A percentile compares a stretch with the other conserved stretches of the same genome.
phyloP scores from a whole-genome alignment of 2,888 invertebrate genomes.

The Dermolepida albohirtum region DNA sequence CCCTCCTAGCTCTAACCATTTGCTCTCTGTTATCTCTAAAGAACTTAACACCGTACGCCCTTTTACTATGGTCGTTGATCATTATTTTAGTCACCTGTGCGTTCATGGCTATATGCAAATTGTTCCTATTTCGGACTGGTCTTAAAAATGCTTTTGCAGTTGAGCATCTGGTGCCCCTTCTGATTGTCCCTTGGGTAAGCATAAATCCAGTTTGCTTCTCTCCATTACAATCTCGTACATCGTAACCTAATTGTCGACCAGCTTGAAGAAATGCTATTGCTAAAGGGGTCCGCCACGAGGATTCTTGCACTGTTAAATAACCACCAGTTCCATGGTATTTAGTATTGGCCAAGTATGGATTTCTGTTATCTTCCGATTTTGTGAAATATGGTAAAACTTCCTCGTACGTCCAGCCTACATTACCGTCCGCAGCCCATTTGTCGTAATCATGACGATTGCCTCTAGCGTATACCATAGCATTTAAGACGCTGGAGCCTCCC shows the following conservation, averaged over 20 bases:
- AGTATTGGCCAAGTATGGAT: constrained; percentile 81
- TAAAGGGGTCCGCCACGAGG: constrained; percentile 85
- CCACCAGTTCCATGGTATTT: constrained; percentile 84
- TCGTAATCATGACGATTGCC: constrained; percentile 91
- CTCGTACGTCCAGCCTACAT: constrained; percentile 87
- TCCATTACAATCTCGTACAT: constrained; percentile 84
- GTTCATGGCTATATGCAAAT: constrained; percentile 83
- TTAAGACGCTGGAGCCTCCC: constrained; percentile 88
- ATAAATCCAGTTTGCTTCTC: constrained; percentile 88
- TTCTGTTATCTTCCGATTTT: constrained; percentile 89
- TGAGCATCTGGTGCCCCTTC: constrained; percentile 87
- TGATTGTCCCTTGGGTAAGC: constrained; percentile 82
- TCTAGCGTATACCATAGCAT: constrained; percentile 92
- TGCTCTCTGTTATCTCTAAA: constrained; percentile 74
- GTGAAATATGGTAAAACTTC: constrained; percentile 86
- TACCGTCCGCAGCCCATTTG: constrained; percentile 85
- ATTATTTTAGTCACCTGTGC: constrained; percentile 78
- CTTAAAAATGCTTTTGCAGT: constrained; percentile 90
- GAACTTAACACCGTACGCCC: constrained; percentile 83
- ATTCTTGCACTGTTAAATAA: constrained; percentile 85
- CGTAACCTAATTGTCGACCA: constrained; percentile 80
- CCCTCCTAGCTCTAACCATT: constrained; percentile 78
- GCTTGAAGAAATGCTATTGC: constrained; percentile 87
- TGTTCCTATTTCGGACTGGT: constrained; percentile 80
- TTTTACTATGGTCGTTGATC: constrained; percentile 74